Evolutionary conservation across 2,113 vertebrate species (phyloP).

Genomic region (Tetrax tetrax): DNA sequence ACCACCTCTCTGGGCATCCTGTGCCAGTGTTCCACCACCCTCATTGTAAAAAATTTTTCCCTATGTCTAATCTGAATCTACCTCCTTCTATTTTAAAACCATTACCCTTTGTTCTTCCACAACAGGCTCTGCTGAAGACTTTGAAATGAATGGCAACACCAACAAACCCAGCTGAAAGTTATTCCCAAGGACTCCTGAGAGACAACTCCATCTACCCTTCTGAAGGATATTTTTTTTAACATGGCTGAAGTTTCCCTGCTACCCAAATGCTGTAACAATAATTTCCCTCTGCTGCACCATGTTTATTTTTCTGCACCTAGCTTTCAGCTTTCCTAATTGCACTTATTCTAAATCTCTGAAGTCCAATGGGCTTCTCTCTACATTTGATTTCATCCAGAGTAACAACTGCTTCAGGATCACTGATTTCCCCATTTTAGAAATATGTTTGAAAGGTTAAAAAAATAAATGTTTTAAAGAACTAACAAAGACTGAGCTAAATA

Average conservation of each 20-base stretch:
- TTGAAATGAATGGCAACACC: neutral
- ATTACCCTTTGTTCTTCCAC: too few relatives aligned
- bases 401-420: neutral
- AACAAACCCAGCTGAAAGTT: neutral
- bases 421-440: neutral
- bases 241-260: neutral
- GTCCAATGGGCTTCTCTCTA: neutral
- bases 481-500: neutral
- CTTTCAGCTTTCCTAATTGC: neutral
- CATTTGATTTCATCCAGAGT: neutral
- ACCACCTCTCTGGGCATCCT: too few relatives aligned
- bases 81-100: too few relatives aligned
- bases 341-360: neutral
- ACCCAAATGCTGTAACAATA: neutral
- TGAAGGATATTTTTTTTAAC: neutral
- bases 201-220: neutral
- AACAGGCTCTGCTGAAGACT: too few relatives aligned
- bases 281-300: neutral
- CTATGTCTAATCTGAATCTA: too few relatives aligned
- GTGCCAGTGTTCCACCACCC: too few relatives aligned
- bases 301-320: neutral
- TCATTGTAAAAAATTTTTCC: too few relatives aligned
- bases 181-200: neutral
- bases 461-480: neutral
- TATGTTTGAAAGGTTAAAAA: neutral